Conservation (phyloP, 1,140 invertebrate species). For the Penaeus japonicus region DNA sequence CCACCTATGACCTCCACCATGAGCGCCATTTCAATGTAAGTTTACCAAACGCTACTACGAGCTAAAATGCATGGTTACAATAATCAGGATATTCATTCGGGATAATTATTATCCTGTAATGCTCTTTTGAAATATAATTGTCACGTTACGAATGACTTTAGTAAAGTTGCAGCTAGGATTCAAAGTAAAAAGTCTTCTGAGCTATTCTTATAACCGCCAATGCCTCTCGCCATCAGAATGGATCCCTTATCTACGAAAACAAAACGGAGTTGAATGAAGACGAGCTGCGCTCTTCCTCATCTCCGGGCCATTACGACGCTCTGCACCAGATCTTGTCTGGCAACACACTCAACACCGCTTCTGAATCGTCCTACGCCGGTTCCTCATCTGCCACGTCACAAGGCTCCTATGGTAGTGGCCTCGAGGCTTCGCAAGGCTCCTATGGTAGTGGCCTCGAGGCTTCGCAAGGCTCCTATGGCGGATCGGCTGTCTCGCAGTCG, state of each 20-base stretch:
- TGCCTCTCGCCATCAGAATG: slow-evolving; percentile 16
- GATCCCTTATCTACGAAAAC: slow-evolving; percentile 53
- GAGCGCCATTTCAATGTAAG: slow-evolving; percentile 47
- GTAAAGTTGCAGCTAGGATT: not conserved
- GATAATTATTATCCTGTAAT: not conserved
- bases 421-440: not conserved
- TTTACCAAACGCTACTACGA: no score
- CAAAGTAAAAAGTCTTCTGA: no score
- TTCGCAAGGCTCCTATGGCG: not conserved
- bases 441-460: not conserved
- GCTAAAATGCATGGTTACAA: no score
- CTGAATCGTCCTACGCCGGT: not conserved
- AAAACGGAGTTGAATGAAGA: slow-evolving; percentile 36
- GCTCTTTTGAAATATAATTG: not conserved
- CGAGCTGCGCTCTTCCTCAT: not conserved
- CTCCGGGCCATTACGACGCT: not conserved
- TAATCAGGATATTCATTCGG: no score
- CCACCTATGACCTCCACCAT: slow-evolving; percentile 52
- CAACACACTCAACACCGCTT: slow-evolving; percentile 19
- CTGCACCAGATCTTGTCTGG: slow-evolving; percentile 39
- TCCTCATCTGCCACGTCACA: not conserved
- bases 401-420: not conserved
- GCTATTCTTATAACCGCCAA: not conserved
- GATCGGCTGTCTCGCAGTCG: not conserved
- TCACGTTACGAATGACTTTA: not conserved